Conservation (phyloP, 2,888 invertebrate species). For the Harpalus rubripes region DNA sequence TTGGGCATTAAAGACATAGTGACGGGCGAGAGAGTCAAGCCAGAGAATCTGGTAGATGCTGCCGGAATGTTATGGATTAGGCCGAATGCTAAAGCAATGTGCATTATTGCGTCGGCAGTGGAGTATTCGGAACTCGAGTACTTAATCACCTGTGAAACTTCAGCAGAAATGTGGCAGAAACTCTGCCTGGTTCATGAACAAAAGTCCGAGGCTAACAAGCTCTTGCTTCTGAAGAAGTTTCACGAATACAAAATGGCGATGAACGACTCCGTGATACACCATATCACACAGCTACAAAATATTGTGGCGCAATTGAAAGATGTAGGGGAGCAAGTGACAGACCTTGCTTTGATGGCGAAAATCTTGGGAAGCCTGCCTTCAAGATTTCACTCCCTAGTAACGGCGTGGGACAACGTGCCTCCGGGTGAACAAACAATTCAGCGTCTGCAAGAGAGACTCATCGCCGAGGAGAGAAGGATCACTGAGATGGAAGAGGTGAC, state of each 20-base stretch:
- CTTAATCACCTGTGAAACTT: slow-evolving; percentile 68
- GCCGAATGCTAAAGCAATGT: slow-evolving; percentile 68
- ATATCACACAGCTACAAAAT: slow-evolving; percentile 69
- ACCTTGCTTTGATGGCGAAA: slow-evolving; percentile 71
- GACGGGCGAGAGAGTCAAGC: too few species aligned
- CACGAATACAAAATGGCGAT: slow-evolving; percentile 67
- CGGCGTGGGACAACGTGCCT: slow-evolving; percentile 59
- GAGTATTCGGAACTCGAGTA: slow-evolving; percentile 68
- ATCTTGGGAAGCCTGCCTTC: slow-evolving; percentile 69
- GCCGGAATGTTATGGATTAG: too few species aligned
- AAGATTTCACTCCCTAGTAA: slow-evolving; percentile 69
- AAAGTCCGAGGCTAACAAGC: neutral
- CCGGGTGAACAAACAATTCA: neutral
- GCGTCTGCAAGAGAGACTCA: neutral
- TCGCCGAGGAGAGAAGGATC: neutral
- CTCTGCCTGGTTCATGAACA: slow-evolving; percentile 69
- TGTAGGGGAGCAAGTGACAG: slow-evolving; percentile 69
- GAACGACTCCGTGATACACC: slow-evolving; percentile 69
- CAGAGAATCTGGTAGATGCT: too few species aligned
- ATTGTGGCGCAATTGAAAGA: slow-evolving; percentile 69
- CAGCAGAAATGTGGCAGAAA: slow-evolving; percentile 70
- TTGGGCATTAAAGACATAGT: too few species aligned
- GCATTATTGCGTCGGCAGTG: slow-evolving; percentile 68
- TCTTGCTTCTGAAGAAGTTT: slow-evolving; percentile 51
- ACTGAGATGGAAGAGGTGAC: slow-evolving; percentile 67